phyloP scores from a whole-genome alignment of 2,797 vertebrate species.

The Notolepis coatsorum region DNA sequence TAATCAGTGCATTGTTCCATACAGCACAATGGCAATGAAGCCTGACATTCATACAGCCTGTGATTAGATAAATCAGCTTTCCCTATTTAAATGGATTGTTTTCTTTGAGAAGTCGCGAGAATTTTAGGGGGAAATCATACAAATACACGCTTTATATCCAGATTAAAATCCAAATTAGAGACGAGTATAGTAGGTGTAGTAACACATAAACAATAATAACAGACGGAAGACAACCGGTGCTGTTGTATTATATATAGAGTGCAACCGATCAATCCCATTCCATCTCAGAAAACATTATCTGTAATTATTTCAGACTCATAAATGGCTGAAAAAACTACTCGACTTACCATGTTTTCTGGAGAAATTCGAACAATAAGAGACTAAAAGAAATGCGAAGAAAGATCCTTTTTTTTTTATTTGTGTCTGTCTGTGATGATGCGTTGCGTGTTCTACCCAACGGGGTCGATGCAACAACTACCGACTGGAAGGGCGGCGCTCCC shows the following conservation, averaged over 20 bases:
- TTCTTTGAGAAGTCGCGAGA: background rate
- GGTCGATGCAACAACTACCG: constrained; percentile 77
- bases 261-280: background rate
- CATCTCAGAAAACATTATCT: constrained; percentile 2
- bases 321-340: background rate
- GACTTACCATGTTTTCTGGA: constrained; percentile 68
- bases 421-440: constrained; percentile 42
- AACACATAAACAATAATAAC: too few species aligned
- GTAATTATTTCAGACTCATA: background rate
- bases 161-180: too few species aligned
- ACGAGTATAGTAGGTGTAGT: too few species aligned
- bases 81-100: too few species aligned
- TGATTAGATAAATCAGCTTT: too few species aligned
- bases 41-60: too few species aligned
- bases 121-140: background rate
- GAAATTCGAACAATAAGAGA: constrained; percentile 37
- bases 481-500: constrained; percentile 60
- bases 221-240: background rate
- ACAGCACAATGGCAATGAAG: too few species aligned
- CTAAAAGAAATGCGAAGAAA: constrained; percentile 52
- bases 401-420: constrained; percentile 21
- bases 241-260: too few species aligned
- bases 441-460: constrained; percentile 74
- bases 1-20: background rate
- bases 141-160: too few species aligned